Evolutionary conservation across 2,113 vertebrate species (phyloP).

Genomic region (Austrofundulus limnaeus): DNA sequence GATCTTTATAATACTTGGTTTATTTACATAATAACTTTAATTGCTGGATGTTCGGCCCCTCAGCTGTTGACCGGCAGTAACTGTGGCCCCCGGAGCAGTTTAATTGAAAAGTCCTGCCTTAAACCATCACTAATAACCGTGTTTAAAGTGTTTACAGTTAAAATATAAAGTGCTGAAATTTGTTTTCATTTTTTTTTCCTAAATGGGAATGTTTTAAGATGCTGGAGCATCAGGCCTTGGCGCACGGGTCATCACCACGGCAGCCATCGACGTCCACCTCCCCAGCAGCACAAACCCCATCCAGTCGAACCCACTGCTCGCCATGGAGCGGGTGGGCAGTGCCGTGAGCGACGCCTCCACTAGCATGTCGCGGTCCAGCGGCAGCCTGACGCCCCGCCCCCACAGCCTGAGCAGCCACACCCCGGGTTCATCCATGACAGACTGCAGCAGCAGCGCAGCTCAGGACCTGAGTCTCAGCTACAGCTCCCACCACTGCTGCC

Average conservation of each 20-base stretch:
- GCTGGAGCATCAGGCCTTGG: slow-evolving; percentile 77
- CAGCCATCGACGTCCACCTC: slow-evolving; percentile 88
- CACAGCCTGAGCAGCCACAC: slow-evolving; percentile 85
- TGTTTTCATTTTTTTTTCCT: neutral
- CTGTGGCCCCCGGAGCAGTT: no score
- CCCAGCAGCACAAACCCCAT: slow-evolving; percentile 74
- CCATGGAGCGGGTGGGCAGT: slow-evolving; percentile 70
- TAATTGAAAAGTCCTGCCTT: no score
- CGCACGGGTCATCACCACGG: slow-evolving; percentile 83
- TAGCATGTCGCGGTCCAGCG: slow-evolving; percentile 75
- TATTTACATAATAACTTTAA: no score
- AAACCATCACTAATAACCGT: no score
- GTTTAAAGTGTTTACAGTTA: no score
- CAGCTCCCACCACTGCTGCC: slow-evolving; percentile 51
- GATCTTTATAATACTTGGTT: no score
- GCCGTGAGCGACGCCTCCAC: slow-evolving; percentile 76
- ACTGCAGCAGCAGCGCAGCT: slow-evolving; percentile 79
- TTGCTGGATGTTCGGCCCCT: no score
- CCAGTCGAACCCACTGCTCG: slow-evolving; percentile 81
- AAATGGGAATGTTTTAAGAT: slow-evolving; percentile 69
- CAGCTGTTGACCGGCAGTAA: no score
- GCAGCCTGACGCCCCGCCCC: slow-evolving; percentile 79
- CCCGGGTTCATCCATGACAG: slow-evolving; percentile 80
- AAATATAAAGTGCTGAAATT: no score
- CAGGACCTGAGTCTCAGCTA: slow-evolving; percentile 70